Base-by-base conservation (phyloP, 2,113 vertebrate species). In the Tapirus terrestris region DNA sequence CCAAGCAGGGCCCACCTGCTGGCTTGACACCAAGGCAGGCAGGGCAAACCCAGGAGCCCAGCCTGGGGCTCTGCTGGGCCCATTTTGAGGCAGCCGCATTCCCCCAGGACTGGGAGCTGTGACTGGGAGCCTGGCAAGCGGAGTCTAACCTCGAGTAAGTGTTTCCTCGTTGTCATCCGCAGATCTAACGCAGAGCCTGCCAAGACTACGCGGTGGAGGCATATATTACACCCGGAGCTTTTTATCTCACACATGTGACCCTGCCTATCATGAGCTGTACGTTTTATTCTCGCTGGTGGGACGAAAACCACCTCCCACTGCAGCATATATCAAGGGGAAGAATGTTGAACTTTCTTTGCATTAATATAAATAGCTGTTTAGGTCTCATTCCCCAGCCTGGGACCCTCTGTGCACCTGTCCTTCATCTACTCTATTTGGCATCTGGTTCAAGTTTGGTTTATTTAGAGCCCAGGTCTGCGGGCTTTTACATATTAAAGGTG, bases 341-440 rank as follows among this genome's bases (percentile, higher is more conserved):
- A 99, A 98, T 99, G 98, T 98, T 98, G 98, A 98, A 98, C 98
- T 99, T 99, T 99, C 98, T 99, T 99, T 99, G 99, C 99, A 99
- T 99, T 99, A 99, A 99, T 99, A 99, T 99, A 99, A 99, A 99
- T 99, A 99, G 99, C 99, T 99, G 99, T 99, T 99, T 99, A 99
- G 99, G 98, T 98, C 98, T 97, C 98, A 98, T 99, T 99, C 98
- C 98, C 98, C 92, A 98, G 98, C 98, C 99, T 95, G 93, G 99
- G 99, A 98, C 98, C 96, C 98, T 98, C 98, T 93, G 89, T 95
- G 96, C 81, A 98, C 99, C 98, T 99, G 98, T 99, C 99, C 99
- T 98, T 99, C 99, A 99, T 98, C 98, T 98, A 91, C 98, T 98
- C 97, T 98, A 97, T 98, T 99, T 99, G 98, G 98, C 98, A 99